These are phyloP conservation scores for Sarcophaga bullata DNA, from an alignment of 1,140 invertebrate species.

Conservation along the genomic window DNA sequence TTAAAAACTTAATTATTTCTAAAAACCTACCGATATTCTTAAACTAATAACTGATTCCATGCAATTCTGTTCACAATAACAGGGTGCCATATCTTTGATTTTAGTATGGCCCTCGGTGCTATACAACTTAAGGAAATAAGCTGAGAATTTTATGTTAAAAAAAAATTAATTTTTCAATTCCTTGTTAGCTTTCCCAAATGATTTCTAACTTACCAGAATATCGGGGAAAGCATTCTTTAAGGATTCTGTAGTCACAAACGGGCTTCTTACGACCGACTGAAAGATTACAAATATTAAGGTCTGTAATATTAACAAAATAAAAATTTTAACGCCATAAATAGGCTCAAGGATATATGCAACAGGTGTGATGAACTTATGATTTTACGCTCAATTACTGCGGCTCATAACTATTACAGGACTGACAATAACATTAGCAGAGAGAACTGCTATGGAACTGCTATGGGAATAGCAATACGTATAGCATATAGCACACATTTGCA, in stretches of 20 bases:
- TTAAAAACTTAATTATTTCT: neutral
- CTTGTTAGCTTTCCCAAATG: neutral
- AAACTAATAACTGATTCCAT: conserved; percentile 51
- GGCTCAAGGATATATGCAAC: neutral
- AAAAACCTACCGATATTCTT: conserved; percentile 44
- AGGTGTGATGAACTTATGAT: no score
- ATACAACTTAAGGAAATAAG: conserved; percentile 28
- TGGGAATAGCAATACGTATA: no score
- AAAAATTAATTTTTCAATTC: neutral
- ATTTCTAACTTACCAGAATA: conserved; percentile 30
- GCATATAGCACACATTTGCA: no score
- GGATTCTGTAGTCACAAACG: conserved; percentile 29
- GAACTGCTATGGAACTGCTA: no score
- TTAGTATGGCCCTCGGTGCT: neutral
- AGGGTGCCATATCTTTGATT: conserved; percentile 43
- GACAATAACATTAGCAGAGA: no score
- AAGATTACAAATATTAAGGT: neutral
- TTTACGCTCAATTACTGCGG: no score
- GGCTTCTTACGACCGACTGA: conserved; percentile 34
- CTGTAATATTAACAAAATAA: neutral
- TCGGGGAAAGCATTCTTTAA: conserved; percentile 36
- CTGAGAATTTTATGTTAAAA: neutral
- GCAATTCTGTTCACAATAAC: conserved; percentile 56
- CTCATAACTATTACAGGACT: no score
- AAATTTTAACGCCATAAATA: neutral